phyloP scores from a whole-genome alignment of 2,888 invertebrate genomes.

The Drosophila monieri region DNA sequence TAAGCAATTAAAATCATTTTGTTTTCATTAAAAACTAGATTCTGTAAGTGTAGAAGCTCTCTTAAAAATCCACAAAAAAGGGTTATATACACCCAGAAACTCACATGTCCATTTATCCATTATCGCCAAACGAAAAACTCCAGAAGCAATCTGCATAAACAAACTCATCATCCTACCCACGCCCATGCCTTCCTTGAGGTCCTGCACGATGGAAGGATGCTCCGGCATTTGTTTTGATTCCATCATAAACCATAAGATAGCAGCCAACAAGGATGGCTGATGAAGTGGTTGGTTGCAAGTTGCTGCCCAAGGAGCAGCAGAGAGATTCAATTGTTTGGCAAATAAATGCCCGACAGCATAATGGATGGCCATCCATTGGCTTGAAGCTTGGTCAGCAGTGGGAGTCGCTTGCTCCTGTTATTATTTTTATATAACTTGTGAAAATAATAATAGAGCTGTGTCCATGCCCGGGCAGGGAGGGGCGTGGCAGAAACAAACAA shows the following conservation, averaged over 20 bases:
- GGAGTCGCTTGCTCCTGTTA: constrained; percentile 54
- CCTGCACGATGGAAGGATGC: constrained; percentile 28
- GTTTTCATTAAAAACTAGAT: constrained; percentile 36
- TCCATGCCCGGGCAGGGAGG: constrained; percentile 11
- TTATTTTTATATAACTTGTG: constrained; percentile 80
- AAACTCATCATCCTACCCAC: constrained; percentile 67
- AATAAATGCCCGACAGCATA: constrained; percentile 82
- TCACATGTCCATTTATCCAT: constrained; percentile 65
- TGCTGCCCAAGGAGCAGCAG: constrained; percentile 67
- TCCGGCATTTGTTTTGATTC: constrained; percentile 76
- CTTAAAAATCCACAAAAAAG: constrained; percentile 33
- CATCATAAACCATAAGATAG: constrained; percentile 79
- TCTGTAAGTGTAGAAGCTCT: constrained; percentile 17
- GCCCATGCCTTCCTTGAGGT: constrained; percentile 20
- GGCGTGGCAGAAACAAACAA: constrained; percentile 39
- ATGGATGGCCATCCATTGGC: constrained; percentile 69
- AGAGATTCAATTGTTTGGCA: constrained; percentile 75
- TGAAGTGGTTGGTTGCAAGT: constrained; percentile 77
- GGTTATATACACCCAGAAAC: constrained; percentile 21
- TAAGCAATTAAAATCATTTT: constrained; percentile 30
- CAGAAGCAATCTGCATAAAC: constrained; percentile 77
- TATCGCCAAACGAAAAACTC: constrained; percentile 73
- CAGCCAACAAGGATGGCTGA: constrained; percentile 63
- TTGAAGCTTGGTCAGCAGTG: constrained; percentile 43
- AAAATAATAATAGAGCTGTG: constrained; percentile 76